Base-by-base conservation (phyloP, 2,888 invertebrate genomes). In the Acronicta aceris region DNA sequence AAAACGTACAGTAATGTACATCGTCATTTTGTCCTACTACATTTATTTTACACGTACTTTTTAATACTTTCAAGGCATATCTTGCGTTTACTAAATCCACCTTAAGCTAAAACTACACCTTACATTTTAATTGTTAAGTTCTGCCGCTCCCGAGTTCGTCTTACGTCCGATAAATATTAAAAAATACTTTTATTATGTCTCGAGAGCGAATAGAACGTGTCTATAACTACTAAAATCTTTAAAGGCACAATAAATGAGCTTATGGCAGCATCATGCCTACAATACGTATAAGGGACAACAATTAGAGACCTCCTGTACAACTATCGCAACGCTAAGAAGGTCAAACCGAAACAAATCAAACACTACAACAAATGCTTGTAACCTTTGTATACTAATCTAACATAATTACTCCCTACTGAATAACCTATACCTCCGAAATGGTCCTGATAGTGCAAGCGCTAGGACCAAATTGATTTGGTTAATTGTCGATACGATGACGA, bases 31-130 rank as follows among this genome's bases (percentile, higher is more conserved):
- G 92, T 88, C 91, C 84, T 79, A 86, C 88, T 89, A 90, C 85
- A n/a, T n/a, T 71, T 89, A 89, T 86, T 76, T 85, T 91, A 91
- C 90, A 93, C 83, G 85, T 93, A 92, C 90, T 84, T 87, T 89
- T 89, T 94, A 94, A 94, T 94, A 93, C 94, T 94, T 94, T 92
- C 82, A 81, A 93, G 94, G 94, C 92, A 92, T 89, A 87, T 87
- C 85, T 88, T 82, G 88, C 86, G 80, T 86, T 83, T 83, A 86
- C 73, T 79, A 82, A 85, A 89, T 86, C 86, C 88, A 90, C 87
- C 89, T 91, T 92, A 91, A 81, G 87, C 88, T 93, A 92, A 38
- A 82, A 81, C 84, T 81, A 82, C 78, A 87, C 84, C 87, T 88
- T 89, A 89, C 66, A 79, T 80, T 80, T 66, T 71, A 71, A 64